phyloP scores from a whole-genome alignment of 2,113 vertebrate genomes.

The Cercopithecus mona region DNA sequence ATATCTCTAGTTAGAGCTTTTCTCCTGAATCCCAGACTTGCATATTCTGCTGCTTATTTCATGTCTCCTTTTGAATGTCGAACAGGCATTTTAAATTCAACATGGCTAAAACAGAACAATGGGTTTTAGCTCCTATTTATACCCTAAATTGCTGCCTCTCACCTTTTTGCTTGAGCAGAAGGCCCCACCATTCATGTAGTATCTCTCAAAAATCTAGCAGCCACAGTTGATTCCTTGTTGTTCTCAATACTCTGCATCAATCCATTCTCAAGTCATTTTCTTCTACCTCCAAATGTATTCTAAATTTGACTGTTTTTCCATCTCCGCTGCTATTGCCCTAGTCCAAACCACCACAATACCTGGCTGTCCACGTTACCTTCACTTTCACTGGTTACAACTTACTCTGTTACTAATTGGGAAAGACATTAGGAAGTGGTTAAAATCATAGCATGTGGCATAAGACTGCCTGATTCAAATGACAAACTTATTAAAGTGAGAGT shows the following conservation, averaged over 20 bases:
- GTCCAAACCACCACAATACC: background rate
- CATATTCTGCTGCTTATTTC: background rate
- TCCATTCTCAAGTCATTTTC: background rate
- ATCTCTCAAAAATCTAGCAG: background rate
- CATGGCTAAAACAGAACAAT: background rate
- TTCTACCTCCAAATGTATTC: background rate
- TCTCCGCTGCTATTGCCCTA: background rate
- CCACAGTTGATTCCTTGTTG: background rate
- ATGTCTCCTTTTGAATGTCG: background rate
- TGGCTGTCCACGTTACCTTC: background rate
- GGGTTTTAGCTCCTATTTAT: background rate
- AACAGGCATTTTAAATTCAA: background rate
- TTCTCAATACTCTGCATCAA: background rate
- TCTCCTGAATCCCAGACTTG: background rate
- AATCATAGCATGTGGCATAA: background rate
- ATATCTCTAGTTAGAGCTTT: background rate
- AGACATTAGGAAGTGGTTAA: background rate
- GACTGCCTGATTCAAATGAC: constrained; percentile 14
- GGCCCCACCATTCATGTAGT: background rate
- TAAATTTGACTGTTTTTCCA: background rate
- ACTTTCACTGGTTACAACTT: background rate
- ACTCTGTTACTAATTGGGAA: background rate
- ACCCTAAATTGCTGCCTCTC: background rate
- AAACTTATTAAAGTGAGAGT: background rate
- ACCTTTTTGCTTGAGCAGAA: background rate